Conservation (phyloP, 2,113 vertebrate genomes). For the Fulica atra region DNA sequence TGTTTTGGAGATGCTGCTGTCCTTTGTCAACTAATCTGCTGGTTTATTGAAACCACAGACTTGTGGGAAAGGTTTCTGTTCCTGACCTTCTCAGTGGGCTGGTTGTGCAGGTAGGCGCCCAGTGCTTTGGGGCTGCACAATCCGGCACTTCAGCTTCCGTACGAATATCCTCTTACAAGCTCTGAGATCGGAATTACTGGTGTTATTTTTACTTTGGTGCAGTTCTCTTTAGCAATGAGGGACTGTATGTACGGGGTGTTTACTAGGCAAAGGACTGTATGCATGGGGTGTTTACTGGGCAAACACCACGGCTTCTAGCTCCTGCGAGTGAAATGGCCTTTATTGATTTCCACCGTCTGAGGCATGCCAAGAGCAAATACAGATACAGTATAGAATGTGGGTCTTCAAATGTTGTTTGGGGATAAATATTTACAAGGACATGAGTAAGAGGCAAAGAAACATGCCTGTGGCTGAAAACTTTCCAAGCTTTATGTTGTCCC, state of each 20-base stretch:
- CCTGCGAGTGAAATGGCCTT: not conserved
- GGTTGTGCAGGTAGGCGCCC: not conserved
- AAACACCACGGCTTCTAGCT: not conserved
- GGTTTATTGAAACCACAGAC: not conserved
- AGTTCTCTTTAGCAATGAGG: not conserved
- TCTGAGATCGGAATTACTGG: not conserved
- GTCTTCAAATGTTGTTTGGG: not conserved
- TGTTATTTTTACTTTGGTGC: not conserved
- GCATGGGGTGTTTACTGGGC: not conserved
- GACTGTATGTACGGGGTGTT: not conserved
- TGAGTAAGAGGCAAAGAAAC: not conserved
- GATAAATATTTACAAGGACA: not conserved
- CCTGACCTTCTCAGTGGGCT: not conserved
- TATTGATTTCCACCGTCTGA: not conserved
- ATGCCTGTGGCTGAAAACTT: not conserved
- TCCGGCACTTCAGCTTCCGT: not conserved
- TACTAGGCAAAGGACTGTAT: not conserved
- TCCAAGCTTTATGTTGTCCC: not conserved
- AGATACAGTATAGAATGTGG: not conserved
- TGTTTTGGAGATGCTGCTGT: not conserved
- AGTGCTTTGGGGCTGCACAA: not conserved
- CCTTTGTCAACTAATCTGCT: not conserved
- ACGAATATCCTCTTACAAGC: not conserved
- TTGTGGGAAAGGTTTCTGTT: not conserved
- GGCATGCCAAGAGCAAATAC: not conserved